These are phyloP conservation scores for Ovibos moschatus DNA, from an alignment of 2,113 vertebrate genomes.

Conservation along the genomic window DNA sequence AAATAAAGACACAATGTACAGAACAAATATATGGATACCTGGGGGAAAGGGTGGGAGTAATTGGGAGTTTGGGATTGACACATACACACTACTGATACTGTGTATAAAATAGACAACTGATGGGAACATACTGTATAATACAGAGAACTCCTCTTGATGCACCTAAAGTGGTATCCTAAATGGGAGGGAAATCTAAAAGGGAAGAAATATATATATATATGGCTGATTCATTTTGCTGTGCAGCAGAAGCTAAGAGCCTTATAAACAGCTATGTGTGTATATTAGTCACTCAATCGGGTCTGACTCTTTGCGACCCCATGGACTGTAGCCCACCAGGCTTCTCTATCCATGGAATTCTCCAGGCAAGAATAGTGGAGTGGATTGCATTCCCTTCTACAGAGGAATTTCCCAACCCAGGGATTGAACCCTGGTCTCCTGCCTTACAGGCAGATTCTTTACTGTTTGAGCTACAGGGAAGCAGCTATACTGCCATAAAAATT, in stretches of 20 bases:
- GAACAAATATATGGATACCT: background rate
- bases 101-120: background rate
- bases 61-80: background rate
- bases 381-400: background rate
- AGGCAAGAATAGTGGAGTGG: background rate
- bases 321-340: background rate
- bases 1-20: background rate
- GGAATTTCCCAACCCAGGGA: background rate
- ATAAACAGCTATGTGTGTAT: background rate
- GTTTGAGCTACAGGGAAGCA: background rate
- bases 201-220: background rate
- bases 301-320: fast-evolving
- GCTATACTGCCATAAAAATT: background rate
- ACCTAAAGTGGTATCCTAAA: background rate
- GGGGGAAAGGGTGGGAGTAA: background rate
- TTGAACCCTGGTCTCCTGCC: background rate
- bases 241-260: background rate
- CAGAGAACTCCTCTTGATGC: background rate
- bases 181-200: background rate
- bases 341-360: background rate
- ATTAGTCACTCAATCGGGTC: background rate
- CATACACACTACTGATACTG: background rate
- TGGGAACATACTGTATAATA: background rate
- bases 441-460: background rate
- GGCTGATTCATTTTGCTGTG: background rate